Evolutionary conservation across 2,888 invertebrate species (phyloP).

Genomic region (Abrostola triplasia): DNA sequence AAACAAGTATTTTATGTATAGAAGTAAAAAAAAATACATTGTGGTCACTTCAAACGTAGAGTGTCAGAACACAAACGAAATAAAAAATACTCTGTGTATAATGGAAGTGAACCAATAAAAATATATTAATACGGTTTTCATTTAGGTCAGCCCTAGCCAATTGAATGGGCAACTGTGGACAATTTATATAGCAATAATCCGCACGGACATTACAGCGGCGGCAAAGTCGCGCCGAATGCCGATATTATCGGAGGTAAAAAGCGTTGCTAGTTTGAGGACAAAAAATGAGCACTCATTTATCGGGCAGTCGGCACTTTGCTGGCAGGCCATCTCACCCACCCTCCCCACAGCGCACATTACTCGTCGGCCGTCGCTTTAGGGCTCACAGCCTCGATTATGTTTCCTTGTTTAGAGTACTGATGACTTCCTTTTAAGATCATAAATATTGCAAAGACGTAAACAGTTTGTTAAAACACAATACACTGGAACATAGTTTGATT

Average conservation of each 20-base stretch:
- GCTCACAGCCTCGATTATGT: conserved; percentile 51
- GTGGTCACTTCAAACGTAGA: too few species aligned
- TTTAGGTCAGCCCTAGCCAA: conserved; percentile 75
- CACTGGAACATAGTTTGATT: too few species aligned
- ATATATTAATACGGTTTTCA: neutral
- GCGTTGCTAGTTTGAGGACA: conserved; percentile 82
- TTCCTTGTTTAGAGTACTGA: conserved; percentile 48
- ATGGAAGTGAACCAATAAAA: too few species aligned
- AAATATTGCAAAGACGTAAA: conserved; percentile 13
- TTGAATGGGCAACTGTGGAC: conserved; percentile 85
- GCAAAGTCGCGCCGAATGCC: conserved; percentile 66
- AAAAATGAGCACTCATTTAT: conserved; percentile 88
- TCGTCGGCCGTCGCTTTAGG: conserved; percentile 48
- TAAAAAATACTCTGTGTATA: too few species aligned
- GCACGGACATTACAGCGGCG: conserved; percentile 80
- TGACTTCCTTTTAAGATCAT: conserved; percentile 43
- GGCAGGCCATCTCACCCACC: conserved; percentile 71
- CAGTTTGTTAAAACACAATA: too few species aligned
- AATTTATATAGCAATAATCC: conserved; percentile 89
- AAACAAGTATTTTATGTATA: too few species aligned
- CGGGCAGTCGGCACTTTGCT: conserved; percentile 77
- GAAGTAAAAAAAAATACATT: too few species aligned
- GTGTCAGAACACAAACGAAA: too few species aligned
- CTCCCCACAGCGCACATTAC: conserved; percentile 57
- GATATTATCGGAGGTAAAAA: conserved; percentile 85